Evolutionary conservation across 2,888 invertebrate genomes (phyloP), one percentile per base, ranked within the genome.

Genomic region (Syritta pipiens): DNA sequence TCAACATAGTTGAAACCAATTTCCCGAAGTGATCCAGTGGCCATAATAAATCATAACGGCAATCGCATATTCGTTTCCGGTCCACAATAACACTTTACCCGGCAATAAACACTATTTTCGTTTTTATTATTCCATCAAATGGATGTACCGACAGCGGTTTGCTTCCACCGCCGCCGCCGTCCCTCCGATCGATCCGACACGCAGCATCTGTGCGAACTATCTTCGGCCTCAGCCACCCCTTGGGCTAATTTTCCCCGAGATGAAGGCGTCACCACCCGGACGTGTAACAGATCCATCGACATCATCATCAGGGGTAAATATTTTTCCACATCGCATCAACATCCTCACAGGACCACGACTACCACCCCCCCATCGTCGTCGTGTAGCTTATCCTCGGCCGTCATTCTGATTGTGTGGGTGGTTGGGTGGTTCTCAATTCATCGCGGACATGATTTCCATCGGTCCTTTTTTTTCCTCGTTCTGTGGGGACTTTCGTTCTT

Each of bases 71-170:
- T 37, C 7, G 14, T 17, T 7, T 37, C 17, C 17, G 3, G 14
- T 5, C 1, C 14, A 35, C 6, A 48, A 48, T 17, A 30, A 40
- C 55, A 55, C 55, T 55, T 67, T 48, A 67, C 57, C 37, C 37
- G 7, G 37, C 67, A 48, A 67, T 67, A 57, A 67, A 67, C 67
- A 67, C 35, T 48, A 57, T 55, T 48, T 48, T 48, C 30, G 6
- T n/a, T 48, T 67, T 67, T 67, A 46, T 57, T 67, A 65, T 37
- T 55, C 55, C 55, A 67, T 53, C 63, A 22, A 65, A 32, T 19
- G 28, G 32, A 30, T 65, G 24, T 24, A 30, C 28, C 42, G 7
- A 14, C 35, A 51, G 6, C 19, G 40, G 68, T 32, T 40, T 42
- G 32, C 30, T 3, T 55, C 30, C 44, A 22, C 6, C 37, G 14